Conservation (phyloP, 2,888 invertebrate species). For the Syritta pipiens region DNA sequence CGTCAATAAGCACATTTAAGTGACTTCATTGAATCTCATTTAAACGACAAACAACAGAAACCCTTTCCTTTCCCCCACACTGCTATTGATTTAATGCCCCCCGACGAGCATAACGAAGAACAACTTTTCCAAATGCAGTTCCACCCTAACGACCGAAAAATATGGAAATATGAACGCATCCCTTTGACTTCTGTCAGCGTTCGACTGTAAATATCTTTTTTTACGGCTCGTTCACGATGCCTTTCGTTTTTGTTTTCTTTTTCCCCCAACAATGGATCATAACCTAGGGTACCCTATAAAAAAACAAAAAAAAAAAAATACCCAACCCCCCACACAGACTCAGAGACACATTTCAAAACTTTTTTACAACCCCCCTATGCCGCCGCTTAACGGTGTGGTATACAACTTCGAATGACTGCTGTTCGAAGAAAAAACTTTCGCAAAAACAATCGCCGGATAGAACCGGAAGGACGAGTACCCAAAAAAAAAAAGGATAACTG, state of each 20-base stretch:
- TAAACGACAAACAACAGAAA: no score
- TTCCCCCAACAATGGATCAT: neutral
- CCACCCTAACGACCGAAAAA: no score
- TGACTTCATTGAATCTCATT: no score
- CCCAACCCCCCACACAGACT: no score
- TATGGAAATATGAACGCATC: neutral
- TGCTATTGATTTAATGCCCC: no score
- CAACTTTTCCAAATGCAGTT: no score
- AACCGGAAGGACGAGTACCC: slow-evolving; percentile 15
- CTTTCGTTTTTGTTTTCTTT: neutral
- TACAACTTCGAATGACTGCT: slow-evolving; percentile 10
- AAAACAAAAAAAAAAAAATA: neutral
- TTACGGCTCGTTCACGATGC: neutral
- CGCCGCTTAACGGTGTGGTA: neutral
- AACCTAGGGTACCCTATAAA: slow-evolving; percentile 1
- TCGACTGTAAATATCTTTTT: neutral
- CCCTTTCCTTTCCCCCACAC: no score
- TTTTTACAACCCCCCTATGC: neutral
- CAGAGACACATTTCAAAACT: neutral
- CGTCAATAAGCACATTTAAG: no score
- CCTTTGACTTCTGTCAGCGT: neutral
- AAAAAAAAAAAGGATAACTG: slow-evolving; percentile 11
- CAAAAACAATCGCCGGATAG: slow-evolving; percentile 8
- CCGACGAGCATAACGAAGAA: no score
- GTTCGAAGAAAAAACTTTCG: neutral